Evolutionary conservation across 1,140 invertebrate species (phyloP).

Genomic region (Cephus cinctus): DNA sequence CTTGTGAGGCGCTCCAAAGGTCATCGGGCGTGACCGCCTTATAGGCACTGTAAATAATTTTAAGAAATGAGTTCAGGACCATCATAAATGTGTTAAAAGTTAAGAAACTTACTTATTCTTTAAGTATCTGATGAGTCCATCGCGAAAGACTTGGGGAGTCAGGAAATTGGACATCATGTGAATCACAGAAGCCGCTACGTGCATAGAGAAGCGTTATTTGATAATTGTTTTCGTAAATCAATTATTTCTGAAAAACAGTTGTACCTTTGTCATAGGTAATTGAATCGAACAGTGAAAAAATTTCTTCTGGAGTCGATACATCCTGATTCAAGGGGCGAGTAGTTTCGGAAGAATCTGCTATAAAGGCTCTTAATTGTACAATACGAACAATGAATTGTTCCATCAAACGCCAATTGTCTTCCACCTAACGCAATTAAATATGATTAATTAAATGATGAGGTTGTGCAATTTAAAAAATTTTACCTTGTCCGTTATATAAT

Average conservation of each 20-base stretch:
- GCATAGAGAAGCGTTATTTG: not conserved
- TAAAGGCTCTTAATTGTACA: conserved; percentile 63
- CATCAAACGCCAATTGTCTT: conserved; percentile 72
- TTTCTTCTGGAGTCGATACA: conserved; percentile 71
- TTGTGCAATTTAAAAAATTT: conserved; percentile 4
- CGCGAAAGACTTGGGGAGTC: conserved; percentile 50
- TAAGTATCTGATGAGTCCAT: conserved; percentile 50
- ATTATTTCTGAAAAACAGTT: conserved; percentile 8
- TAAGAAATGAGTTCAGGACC: not conserved
- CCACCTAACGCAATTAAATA: conserved; percentile 29
- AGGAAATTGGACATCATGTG: conserved; percentile 57
- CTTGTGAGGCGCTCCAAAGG: conserved; percentile 66
- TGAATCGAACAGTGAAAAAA: conserved; percentile 73
- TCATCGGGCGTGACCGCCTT: conserved; percentile 65
- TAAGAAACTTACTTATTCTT: conserved; percentile 49
- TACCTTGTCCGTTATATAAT: conserved; percentile 17
- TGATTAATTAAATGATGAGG: conserved; percentile 11
- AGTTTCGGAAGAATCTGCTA: conserved; percentile 63
- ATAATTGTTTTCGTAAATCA: not conserved
- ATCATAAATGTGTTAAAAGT: not conserved
- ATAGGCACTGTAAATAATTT: conserved; percentile 40
- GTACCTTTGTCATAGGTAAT: conserved; percentile 72
- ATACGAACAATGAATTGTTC: conserved; percentile 74
- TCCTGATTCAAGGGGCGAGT: conserved; percentile 74
- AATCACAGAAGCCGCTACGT: conserved; percentile 57